Base-by-base conservation (phyloP, 1,140 invertebrate species). In the Drosophila murphyi region DNA sequence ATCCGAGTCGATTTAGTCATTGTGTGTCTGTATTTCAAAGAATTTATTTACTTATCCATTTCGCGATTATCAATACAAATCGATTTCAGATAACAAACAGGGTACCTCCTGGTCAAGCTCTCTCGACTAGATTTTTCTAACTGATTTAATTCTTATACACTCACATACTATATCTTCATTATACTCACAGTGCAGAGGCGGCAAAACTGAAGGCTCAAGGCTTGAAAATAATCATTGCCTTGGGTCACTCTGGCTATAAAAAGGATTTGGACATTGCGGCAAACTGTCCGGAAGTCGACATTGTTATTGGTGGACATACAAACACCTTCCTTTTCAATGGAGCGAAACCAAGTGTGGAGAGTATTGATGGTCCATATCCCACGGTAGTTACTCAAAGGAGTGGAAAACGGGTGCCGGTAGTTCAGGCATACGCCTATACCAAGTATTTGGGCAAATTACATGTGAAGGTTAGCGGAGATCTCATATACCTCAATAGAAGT, bases 401-500 rank as follows among this genome's bases (percentile, higher is more conserved):
- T 54, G 96, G 96, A 0, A 95, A 95, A 82, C 93, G 94, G 64
- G 96, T 96, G 1, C 96, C 97, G 1, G 97, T 98, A 0, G 97
- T 98, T 0, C 98, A 98, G 93, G 97, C 97, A 6, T 98, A 96
- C 82, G 96, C 97, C 2, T 98, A 96, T 81, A 98, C 97, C 0
- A 98, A 98, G 93, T 98, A 98, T 92, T 92, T 98, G 28, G 98
- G 98, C 0, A 94, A 95, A 79, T 90, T 98, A 3, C 94, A 95
- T 45, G 83, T 92, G 0, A 63, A 91, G 61, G 90, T 90, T 3
- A 34, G 64, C 47, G 2, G 4, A 10, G 0, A 5, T 50, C n/a
- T 3, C 7, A 45, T 10, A 41, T 34, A 2, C 4, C 7, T 4
- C 7, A 8, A 5, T 3, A 12, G 4, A 39, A 28, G 2, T 8